Base-by-base conservation (phyloP, 2,888 invertebrate genomes). In the Conops quadrifasciatus region DNA sequence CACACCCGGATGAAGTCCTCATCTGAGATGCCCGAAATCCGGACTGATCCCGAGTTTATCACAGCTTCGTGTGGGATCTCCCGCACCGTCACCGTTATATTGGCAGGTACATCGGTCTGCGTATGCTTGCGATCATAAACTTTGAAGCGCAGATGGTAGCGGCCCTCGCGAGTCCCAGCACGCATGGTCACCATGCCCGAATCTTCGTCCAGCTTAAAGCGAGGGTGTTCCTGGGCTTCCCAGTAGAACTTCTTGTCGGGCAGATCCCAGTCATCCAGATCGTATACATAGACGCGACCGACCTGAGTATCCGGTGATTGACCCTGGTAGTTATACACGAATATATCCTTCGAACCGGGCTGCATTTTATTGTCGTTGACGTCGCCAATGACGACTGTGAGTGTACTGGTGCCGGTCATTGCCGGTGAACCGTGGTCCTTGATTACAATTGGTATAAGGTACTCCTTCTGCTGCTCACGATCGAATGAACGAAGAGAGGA, bases 291-390 rank as follows among this genome's bases (percentile, higher is more conserved):
- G 9, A 98, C 98, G 74, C 95, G 89, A 47, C 98, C 98, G 75
- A 98, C 94, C 85, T 93, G 94, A 0, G 96, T 94, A 78, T 94
- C 95, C 30, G 93, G 94, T 70, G 95, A 92, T 86, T 94, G 93
- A 16, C 95, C 94, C 90, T 94, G 90, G 79, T 98, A 99, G 87
- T 97, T 98, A 87, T 98, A 98, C 2, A 98, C 96, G 83, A 97
- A 94, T 80, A 99, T 96, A 77, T 97, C 94, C 88, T 98, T 98
- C 4, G 94, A 93, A 1, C 98, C 99, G 0, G 98, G 96, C 83
- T 95, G 95, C 96, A 98, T 99, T 87, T 96, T 95, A 86, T 98
- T 98, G 85, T 98, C 98, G 85, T 99, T 99, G 26, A 95, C 94
- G 86, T 99, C 98, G 26, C 98, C 98, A 79, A 99, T 98, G 65